These are phyloP conservation scores for Harpalus rubripes DNA, from an alignment of 2,888 invertebrate genomes.

Conservation along the genomic window DNA sequence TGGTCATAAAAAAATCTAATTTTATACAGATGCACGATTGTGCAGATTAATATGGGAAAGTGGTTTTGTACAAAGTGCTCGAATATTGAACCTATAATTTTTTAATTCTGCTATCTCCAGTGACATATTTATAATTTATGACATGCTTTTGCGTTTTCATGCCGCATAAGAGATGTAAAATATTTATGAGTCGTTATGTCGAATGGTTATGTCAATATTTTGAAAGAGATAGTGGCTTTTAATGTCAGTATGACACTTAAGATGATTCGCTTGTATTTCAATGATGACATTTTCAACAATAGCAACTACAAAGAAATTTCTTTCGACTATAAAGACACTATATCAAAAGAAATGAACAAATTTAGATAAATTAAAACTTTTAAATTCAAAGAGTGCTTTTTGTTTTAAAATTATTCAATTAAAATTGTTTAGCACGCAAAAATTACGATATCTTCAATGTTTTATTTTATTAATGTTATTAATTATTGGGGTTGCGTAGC, in stretches of 20 bases:
- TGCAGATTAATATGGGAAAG: constrained; percentile 52
- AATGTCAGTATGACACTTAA: not conserved
- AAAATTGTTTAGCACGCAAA: too few species aligned
- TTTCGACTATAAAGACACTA: too few species aligned
- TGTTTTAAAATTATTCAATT: too few species aligned
- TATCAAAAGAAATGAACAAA: too few species aligned
- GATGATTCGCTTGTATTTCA: not conserved
- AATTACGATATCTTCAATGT: too few species aligned
- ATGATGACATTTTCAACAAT: not conserved
- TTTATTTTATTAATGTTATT: too few species aligned
- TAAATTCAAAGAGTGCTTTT: too few species aligned
- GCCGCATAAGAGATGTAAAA: not conserved
- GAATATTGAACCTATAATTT: constrained; percentile 32
- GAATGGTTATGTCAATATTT: constrained; percentile 34
- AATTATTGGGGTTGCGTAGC: too few species aligned
- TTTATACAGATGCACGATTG: constrained; percentile 7
- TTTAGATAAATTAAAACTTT: too few species aligned
- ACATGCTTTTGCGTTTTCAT: constrained; percentile 28
- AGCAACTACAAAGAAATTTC: too few species aligned
- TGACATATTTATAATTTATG: constrained; percentile 34
- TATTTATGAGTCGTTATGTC: constrained; percentile 24
- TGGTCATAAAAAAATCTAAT: constrained; percentile 19
- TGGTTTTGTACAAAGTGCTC: constrained; percentile 20
- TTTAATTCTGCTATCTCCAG: constrained; percentile 25
- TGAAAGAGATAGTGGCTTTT: constrained; percentile 16